Evolutionary conservation across 2,797 vertebrate genomes (phyloP).

Genomic region (Manis javanica): DNA sequence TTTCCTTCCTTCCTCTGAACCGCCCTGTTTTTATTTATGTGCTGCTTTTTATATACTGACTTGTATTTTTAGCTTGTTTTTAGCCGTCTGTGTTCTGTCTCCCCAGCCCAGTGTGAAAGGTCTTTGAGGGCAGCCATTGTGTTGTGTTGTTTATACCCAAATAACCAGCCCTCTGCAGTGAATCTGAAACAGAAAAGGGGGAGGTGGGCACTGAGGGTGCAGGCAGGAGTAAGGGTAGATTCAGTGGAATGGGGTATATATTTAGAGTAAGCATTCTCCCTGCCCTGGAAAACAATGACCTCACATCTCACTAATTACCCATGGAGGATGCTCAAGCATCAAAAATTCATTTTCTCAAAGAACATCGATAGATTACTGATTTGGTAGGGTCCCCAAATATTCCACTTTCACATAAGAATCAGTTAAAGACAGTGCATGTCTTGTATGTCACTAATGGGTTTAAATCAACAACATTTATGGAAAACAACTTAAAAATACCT

Average conservation of each 20-base stretch:
- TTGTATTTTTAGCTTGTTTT: constrained; percentile 81
- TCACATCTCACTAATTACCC: not conserved
- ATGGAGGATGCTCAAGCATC: not conserved
- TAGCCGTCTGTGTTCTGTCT: constrained; percentile 72
- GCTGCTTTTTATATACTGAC: constrained; percentile 76
- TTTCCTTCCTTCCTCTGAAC: constrained; percentile 58
- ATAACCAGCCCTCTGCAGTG: not conserved
- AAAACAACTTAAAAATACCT: constrained; percentile 30
- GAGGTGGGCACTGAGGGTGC: rapidly evolving
- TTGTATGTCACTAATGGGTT: not conserved
- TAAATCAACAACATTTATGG: constrained; percentile 20
- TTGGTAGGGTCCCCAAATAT: not conserved
- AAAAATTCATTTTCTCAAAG: constrained; percentile 26
- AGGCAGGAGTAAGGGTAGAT: constrained; percentile 3
- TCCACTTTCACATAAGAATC: not conserved
- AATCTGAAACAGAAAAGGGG: not conserved
- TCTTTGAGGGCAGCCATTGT: constrained; percentile 55
- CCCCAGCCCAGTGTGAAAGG: constrained; percentile 52
- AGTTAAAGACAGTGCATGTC: not conserved
- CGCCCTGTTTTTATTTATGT: constrained; percentile 75
- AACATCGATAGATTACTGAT: constrained; percentile 25
- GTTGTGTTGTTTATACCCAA: constrained; percentile 47
- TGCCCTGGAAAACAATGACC: not conserved
- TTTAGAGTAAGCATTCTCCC: constrained; percentile 9
- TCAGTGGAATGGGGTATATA: not conserved